These are phyloP conservation scores for Tetranychus truncatus DNA, from an alignment of 2,888 invertebrate species.

Conservation along the genomic window DNA sequence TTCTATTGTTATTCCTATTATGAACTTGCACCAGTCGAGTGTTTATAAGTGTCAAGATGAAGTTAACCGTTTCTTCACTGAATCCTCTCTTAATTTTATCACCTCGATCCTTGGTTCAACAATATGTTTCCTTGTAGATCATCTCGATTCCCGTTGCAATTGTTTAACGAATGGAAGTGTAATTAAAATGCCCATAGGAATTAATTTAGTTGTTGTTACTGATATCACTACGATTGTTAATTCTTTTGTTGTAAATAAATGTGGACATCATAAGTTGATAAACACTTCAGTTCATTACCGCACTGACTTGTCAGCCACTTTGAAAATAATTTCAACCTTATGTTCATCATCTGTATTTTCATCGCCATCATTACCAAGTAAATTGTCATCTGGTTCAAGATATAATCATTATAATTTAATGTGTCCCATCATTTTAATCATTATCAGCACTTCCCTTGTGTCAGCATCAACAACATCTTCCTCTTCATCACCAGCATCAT, in stretches of 20 bases:
- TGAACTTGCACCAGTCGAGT: neutral
- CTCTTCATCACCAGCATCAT: neutral
- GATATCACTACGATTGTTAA: neutral
- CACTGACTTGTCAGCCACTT: neutral
- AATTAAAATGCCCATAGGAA: conserved; percentile 1
- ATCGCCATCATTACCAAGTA: neutral
- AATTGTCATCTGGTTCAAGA: neutral
- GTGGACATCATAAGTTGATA: neutral
- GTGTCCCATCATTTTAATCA: neutral
- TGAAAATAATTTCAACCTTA: too few species aligned
- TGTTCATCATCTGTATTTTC: neutral
- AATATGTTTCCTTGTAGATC: neutral
- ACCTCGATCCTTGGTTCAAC: neutral
- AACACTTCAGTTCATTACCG: neutral
- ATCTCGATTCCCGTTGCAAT: neutral
- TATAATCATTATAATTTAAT: neutral
- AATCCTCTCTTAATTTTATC: neutral
- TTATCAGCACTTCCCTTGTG: neutral
- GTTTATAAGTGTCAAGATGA: neutral
- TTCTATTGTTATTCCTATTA: neutral
- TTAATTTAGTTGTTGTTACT: neutral
- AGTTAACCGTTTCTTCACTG: neutral
- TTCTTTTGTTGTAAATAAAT: neutral
- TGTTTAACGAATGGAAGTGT: neutral
- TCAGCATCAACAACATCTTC: neutral